A percentile compares a stretch with the other conserved stretches of the same genome.
Evolutionary conservation across 2,797 vertebrate species (phyloP).

Genomic region (Lindbergichthys nudifrons): DNA sequence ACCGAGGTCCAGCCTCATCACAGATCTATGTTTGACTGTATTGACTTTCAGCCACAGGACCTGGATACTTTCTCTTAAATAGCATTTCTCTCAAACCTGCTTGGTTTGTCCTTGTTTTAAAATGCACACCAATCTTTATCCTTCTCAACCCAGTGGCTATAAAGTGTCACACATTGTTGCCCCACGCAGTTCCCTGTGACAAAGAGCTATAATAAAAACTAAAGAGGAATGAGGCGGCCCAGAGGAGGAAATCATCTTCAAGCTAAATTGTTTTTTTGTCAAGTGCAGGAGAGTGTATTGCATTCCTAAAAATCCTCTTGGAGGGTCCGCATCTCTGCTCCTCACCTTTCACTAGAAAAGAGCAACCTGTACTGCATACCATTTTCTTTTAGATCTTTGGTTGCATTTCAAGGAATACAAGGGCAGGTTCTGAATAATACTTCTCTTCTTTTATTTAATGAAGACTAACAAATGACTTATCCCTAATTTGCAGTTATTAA

Average conservation of each 20-base stretch:
- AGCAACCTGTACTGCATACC: no score
- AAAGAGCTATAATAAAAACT: conserved; percentile 15
- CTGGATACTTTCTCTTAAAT: not conserved
- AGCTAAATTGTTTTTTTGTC: not conserved
- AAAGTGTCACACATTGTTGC: conserved; percentile 11
- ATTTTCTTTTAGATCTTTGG: no score
- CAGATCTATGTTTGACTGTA: conserved; percentile 14
- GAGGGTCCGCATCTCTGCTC: no score
- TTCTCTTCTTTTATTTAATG: no score
- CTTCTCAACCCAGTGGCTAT: not conserved
- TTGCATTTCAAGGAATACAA: no score
- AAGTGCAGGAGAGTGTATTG: not conserved
- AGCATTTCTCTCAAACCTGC: not conserved
- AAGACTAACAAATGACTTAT: no score
- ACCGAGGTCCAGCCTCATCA: conserved; percentile 4
- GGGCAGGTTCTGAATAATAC: no score
- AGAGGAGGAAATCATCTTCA: not conserved
- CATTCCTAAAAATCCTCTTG: not conserved
- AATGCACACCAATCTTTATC: not conserved
- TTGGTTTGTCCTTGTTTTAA: conserved; percentile 9
- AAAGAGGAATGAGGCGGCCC: not conserved
- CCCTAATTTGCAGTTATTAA: no score
- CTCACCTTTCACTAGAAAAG: not conserved
- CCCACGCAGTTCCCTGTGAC: not conserved
- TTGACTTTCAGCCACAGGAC: conserved; percentile 1